A percentile compares a stretch with the other conserved stretches of the same genome.
Evolutionary conservation across 1,140 invertebrate species (phyloP).

Genomic region (Elysia chlorotica): DNA sequence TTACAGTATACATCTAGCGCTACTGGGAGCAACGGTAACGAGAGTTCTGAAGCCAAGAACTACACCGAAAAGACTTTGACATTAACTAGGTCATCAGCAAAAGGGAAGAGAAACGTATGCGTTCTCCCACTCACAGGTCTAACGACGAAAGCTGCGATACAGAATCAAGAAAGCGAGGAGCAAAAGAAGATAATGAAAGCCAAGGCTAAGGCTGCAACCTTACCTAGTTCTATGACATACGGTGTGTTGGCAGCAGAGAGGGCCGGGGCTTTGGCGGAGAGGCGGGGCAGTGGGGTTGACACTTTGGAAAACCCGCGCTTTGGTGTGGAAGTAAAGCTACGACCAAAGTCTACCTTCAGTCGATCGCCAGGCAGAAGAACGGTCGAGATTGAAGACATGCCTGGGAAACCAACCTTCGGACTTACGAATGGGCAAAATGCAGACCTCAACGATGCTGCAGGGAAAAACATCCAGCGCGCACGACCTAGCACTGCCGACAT

Average conservation of each 20-base stretch:
- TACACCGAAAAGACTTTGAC: constrained; percentile 8
- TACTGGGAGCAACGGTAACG: not conserved
- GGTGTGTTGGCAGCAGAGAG: no score
- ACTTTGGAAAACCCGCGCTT: no score
- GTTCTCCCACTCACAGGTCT: constrained; percentile 4
- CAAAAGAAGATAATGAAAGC: not conserved
- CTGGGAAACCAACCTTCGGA: no score
- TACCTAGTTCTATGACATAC: no score
- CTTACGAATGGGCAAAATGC: no score
- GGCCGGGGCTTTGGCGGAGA: not conserved
- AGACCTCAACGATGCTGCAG: not conserved
- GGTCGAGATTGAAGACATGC: no score
- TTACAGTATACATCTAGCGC: no score
- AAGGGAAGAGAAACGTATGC: not conserved
- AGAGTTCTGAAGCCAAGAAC: not conserved
- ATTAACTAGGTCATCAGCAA: not conserved
- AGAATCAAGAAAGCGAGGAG: not conserved
- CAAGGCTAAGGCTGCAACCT: no score
- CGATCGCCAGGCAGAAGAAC: not conserved
- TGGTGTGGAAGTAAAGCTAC: not conserved
- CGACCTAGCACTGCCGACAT: constrained; percentile 2
- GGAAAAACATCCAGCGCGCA: not conserved
- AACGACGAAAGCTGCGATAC: constrained; percentile 3
- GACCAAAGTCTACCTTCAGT: not conserved
- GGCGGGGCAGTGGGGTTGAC: not conserved